Evolutionary conservation across 1,140 invertebrate species (phyloP).

Genomic region (Meloidogyne exigua): DNA sequence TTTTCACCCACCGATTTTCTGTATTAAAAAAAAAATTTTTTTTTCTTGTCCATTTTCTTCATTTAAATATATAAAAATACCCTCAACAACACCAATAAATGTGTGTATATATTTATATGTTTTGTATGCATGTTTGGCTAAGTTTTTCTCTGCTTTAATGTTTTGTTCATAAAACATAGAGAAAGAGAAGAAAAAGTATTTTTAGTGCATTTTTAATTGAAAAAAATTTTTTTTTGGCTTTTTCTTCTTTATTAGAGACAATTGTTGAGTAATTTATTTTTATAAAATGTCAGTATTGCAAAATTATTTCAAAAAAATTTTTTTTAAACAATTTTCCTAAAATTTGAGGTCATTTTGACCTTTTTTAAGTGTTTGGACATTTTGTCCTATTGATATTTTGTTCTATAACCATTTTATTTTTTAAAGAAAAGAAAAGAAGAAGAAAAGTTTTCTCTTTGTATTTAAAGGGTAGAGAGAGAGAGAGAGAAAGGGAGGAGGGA

Average conservation of each 20-base stretch:
- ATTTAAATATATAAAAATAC: too few species aligned
- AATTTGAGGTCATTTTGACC: too few species aligned
- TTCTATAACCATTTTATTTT: too few species aligned
- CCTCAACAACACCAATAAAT: background rate
- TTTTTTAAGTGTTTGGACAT: background rate
- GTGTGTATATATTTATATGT: too few species aligned
- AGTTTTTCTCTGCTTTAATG: background rate
- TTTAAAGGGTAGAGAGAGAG: background rate
- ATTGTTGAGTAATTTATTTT: too few species aligned
- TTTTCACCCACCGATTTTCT: background rate
- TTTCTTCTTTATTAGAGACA: too few species aligned
- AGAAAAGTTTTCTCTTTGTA: background rate
- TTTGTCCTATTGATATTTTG: background rate
- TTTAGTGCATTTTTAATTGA: background rate
- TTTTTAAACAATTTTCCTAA: too few species aligned
- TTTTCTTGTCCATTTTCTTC: background rate
- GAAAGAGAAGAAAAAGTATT: background rate
- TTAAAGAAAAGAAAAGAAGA: background rate
- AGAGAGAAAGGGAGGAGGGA: too few species aligned
- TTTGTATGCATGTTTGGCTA: background rate
- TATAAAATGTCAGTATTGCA: too few species aligned
- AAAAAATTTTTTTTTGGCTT: too few species aligned
- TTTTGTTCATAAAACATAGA: background rate
- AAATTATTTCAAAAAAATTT: too few species aligned
- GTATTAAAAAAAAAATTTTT: constrained; percentile 2